Evolutionary conservation across 30 jellyfish, hydroid and myxozoan genomes (phyloP), one percentile per base, ranked within the genome.

Genomic region (Thelohanellus kitauei): DNA sequence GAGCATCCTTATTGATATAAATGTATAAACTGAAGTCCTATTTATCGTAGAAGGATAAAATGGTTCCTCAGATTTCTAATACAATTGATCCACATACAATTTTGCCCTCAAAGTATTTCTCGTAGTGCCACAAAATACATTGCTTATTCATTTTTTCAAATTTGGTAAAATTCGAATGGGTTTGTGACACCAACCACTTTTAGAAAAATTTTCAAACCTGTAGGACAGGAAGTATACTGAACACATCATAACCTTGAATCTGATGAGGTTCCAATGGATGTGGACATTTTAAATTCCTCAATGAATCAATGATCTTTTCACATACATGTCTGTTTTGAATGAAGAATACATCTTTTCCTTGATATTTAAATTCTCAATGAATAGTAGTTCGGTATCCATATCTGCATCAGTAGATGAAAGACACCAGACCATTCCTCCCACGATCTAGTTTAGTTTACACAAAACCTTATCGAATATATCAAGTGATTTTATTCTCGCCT

Each of bases 401-500:
- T 71, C 91, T 41, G 55, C 60, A 33, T 71, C 91, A 48, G 86
- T 60, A 16, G 84, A 50, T 18, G 84, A 48, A 21, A 61, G 60
- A 38, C 86, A 71, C 91, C 91, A 71, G 4, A 52, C 73, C 91
- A 71, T 71, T 10, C 91, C 91, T n/a, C 91, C 91, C 1, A 71
- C 87, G 11, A 71, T 68, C 75, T 55, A 29, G 3, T n/a, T 13
- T n/a, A 29, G 38, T 9, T 29, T 9, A n/a, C n/a, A n/a, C n/a
- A n/a, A 20, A 37, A 55, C 86, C 57, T 71, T 71, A 47, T 71
- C 91, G 37, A 71, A 71, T 29, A 86, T 84, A 1, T 86, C 60
- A 13, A 71, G 65, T 21, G 86, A 86, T 47, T 71, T 71, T 37
- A 71, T 71, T 54, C 91, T 52, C 18, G 91, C 91, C 14, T 86